Conservation (phyloP, 2,113 vertebrate genomes). For the Triplophysa siluroides region DNA sequence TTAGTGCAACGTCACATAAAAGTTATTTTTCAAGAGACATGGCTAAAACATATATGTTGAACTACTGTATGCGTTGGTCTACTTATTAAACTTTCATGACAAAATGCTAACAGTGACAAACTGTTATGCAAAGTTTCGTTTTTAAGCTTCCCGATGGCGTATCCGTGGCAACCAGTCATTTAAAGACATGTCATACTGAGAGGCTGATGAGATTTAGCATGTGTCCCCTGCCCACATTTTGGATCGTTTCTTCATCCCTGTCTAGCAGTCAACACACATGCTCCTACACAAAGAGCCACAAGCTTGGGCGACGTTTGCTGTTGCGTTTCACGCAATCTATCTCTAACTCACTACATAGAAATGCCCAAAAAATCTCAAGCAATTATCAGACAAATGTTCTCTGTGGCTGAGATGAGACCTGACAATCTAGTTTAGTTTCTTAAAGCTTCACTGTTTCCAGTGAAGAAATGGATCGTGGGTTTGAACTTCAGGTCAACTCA, state of each 20-base stretch:
- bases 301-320: neutral
- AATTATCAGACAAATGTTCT: conserved; percentile 19
- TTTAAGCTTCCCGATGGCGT: too few relatives aligned
- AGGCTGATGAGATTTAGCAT: neutral
- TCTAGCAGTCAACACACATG: neutral
- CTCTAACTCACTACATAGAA: neutral
- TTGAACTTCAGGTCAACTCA: conserved; percentile 10
- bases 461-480: conserved; percentile 10
- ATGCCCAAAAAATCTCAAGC: neutral
- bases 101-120: too few relatives aligned
- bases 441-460: conserved; percentile 8
- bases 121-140: too few relatives aligned
- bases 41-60: too few relatives aligned
- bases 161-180: neutral
- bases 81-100: too few relatives aligned
- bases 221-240: neutral
- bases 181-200: neutral
- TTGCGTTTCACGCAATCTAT: neutral
- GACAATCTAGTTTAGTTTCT: conserved; percentile 20
- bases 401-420: neutral
- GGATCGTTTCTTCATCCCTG: neutral
- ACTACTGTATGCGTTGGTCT: too few relatives aligned
- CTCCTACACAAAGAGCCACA: neutral
- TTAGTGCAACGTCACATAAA: too few relatives aligned
- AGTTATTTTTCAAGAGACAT: too few relatives aligned